Percentiles rank a stretch among this genome's conserved stretches.
Evolutionary conservation across 2,113 vertebrate genomes (phyloP).

Genomic region (Deroptyus accipitrinus): DNA sequence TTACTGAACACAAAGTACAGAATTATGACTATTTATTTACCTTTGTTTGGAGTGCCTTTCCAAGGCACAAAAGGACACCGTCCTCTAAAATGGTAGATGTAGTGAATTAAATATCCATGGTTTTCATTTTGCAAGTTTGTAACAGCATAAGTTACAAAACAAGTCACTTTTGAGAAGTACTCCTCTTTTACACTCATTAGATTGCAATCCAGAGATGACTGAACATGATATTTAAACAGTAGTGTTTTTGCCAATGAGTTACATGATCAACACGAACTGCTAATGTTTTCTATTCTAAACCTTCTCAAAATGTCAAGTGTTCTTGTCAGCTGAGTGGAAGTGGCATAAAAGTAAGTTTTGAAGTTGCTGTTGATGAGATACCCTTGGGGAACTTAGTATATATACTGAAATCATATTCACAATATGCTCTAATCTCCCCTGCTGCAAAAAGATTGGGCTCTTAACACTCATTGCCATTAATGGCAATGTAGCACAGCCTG

Average conservation of each 20-base stretch:
- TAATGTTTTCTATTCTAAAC: slow-evolving; percentile 72
- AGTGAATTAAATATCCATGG: neutral
- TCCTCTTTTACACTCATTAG: slow-evolving; percentile 59
- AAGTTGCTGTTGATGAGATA: slow-evolving; percentile 58
- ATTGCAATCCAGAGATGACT: slow-evolving; percentile 67
- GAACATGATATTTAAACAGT: slow-evolving; percentile 68
- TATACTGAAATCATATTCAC: slow-evolving; percentile 37
- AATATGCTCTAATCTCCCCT: slow-evolving; percentile 40
- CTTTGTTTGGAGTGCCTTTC: neutral
- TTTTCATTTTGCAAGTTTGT: slow-evolving; percentile 21
- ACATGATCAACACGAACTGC: slow-evolving; percentile 70
- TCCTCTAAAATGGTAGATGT: neutral
- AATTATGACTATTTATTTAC: neutral
- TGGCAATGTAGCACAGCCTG: neutral
- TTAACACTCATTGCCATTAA: slow-evolving; percentile 38
- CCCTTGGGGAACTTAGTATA: slow-evolving; percentile 37
- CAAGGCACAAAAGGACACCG: neutral
- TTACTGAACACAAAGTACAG: neutral
- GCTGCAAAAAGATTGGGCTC: slow-evolving; percentile 36
- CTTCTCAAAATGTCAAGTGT: slow-evolving; percentile 72
- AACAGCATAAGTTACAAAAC: slow-evolving; percentile 11
- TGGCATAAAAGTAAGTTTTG: slow-evolving; percentile 63
- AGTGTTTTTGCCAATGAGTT: slow-evolving; percentile 71
- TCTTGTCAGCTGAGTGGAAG: slow-evolving; percentile 67
- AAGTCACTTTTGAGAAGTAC: slow-evolving; percentile 50